Conservation (phyloP, 2,113 vertebrate genomes). For the Macaca mulatta region DNA sequence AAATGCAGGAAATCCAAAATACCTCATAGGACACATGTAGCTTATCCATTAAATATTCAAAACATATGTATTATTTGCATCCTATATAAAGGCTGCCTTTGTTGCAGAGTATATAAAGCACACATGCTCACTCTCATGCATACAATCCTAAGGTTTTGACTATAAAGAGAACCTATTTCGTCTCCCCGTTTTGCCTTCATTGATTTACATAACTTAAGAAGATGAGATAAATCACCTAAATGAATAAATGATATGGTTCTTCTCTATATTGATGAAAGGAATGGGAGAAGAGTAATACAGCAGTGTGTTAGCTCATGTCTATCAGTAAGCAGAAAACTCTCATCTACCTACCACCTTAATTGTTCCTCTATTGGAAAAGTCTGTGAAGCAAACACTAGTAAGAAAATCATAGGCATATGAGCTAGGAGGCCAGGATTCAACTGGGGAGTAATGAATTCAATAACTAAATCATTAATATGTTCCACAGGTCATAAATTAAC, state of each 20-base stretch:
- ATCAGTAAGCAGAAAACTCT: background rate
- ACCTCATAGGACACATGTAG: background rate
- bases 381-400: background rate
- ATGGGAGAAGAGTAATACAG: background rate
- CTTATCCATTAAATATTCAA: background rate
- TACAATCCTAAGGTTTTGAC: background rate
- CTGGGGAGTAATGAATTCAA: background rate
- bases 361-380: background rate
- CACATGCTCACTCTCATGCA: background rate
- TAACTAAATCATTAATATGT: background rate
- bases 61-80: background rate
- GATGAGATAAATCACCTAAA: background rate
- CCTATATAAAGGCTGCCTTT: background rate
- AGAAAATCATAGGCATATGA: background rate
- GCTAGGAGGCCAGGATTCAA: background rate
- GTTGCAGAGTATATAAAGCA: background rate
- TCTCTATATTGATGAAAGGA: background rate
- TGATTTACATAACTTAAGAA: conserved; percentile 14
- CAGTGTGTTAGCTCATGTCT: background rate
- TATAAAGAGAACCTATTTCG: background rate
- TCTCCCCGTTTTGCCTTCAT: background rate
- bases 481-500: background rate
- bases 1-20: background rate
- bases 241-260: background rate
- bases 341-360: background rate